phyloP scores from a whole-genome alignment of 2,888 invertebrate species.

The Megamerina dolium region DNA sequence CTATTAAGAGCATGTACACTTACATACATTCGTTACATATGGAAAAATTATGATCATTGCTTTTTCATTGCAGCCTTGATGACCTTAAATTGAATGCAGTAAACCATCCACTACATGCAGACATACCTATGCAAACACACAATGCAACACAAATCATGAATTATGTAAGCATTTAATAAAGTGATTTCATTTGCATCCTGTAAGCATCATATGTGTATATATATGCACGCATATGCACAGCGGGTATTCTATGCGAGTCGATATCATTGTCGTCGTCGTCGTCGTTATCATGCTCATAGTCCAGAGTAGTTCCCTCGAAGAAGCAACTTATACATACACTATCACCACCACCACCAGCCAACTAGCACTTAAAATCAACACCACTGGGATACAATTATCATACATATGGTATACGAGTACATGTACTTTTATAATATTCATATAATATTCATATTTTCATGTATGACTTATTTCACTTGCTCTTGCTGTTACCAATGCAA shows the following conservation, averaged over 20 bases:
- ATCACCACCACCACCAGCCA: neutral
- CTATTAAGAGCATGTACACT: too few species aligned
- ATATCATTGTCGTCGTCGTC: too few species aligned
- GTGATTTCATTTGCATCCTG: constrained; percentile 44
- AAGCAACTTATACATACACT: constrained; percentile 14
- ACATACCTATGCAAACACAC: too few species aligned
- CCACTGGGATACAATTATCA: too few species aligned
- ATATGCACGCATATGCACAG: constrained; percentile 9
- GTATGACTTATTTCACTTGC: constrained; percentile 7
- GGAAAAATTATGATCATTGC: constrained; percentile 39
- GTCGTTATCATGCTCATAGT: too few species aligned
- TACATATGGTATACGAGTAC: constrained; percentile 1
- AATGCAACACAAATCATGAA: constrained; percentile 40
- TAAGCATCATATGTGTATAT: too few species aligned
- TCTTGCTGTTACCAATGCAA: too few species aligned
- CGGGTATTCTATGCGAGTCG: constrained; percentile 11
- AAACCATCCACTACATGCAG: too few species aligned
- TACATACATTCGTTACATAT: too few species aligned
- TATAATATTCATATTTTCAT: too few species aligned
- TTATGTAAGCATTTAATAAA: constrained; percentile 47
- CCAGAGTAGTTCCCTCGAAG: too few species aligned
- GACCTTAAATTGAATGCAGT: constrained; percentile 45
- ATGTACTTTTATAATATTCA: constrained; percentile 1
- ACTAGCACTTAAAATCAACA: too few species aligned
- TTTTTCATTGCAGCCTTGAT: constrained; percentile 37